These are phyloP conservation scores for Lagopus leucura DNA, from an alignment of 2,113 vertebrate genomes.

Conservation along the genomic window DNA sequence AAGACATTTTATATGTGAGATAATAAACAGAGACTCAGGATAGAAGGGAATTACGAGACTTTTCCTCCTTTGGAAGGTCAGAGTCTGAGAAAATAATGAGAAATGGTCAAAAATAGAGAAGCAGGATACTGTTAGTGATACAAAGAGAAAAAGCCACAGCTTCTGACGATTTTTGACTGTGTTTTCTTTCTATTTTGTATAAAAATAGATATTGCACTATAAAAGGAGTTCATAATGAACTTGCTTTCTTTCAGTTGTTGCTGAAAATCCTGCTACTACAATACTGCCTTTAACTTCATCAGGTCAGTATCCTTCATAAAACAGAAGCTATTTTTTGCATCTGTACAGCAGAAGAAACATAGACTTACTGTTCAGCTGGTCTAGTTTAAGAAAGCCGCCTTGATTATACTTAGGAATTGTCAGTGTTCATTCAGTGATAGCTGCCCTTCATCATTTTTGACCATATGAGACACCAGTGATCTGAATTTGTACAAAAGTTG, in stretches of 20 bases:
- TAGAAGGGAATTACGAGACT: background rate
- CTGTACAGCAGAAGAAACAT: background rate
- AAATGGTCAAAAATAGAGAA: background rate
- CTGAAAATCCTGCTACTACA: slow-evolving; percentile 40
- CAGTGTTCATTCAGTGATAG: background rate
- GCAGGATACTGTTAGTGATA: background rate
- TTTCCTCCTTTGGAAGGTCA: background rate
- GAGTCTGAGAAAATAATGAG: background rate
- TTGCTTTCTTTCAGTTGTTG: slow-evolving; percentile 3
- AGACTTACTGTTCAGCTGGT: background rate
- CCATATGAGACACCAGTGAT: background rate
- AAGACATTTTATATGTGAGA: background rate
- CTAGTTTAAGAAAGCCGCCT: background rate
- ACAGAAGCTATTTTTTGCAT: background rate
- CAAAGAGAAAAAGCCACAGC: background rate
- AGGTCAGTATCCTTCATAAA: slow-evolving; percentile 30
- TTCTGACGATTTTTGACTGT: background rate
- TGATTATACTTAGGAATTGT: background rate
- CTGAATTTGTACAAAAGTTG: background rate
- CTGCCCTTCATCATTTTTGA: background rate
- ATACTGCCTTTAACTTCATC: background rate
- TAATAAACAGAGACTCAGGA: background rate
- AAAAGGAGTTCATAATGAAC: background rate
- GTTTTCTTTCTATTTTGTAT: background rate
- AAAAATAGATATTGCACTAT: background rate